Conservation (phyloP, 1,140 invertebrate species). For the Sinella curviseta region DNA sequence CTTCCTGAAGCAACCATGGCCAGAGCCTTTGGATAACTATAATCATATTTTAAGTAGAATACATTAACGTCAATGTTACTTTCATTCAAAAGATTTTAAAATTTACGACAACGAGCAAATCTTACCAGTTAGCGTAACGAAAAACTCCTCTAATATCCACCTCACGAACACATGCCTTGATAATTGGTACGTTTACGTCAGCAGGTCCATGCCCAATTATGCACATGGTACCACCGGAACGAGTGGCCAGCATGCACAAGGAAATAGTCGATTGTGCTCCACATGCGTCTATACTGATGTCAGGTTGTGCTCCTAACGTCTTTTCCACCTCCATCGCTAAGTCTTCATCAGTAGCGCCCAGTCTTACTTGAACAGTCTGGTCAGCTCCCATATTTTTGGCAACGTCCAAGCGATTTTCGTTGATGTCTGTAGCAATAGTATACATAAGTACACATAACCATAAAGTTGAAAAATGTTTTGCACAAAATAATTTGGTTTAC, state of each 20-base stretch:
- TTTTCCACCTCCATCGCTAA: constrained; percentile 65
- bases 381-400: constrained; percentile 84
- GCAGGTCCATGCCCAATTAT: constrained; percentile 81
- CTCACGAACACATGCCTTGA: constrained; percentile 76
- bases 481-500: neutral
- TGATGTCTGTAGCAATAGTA: constrained; percentile 73
- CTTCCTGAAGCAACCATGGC: constrained; percentile 78
- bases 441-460: no score
- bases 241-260: constrained; percentile 75
- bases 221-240: constrained; percentile 76
- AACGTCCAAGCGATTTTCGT: constrained; percentile 71
- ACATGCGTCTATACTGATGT: constrained; percentile 82
- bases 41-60: constrained; percentile 53
- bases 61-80: constrained; percentile 56
- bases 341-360: constrained; percentile 57
- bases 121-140: constrained; percentile 85
- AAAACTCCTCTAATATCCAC: constrained; percentile 90
- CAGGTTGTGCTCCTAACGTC: constrained; percentile 68
- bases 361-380: constrained; percentile 58
- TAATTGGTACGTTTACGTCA: constrained; percentile 77
- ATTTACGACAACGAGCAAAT: constrained; percentile 52
- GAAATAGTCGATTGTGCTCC: constrained; percentile 76
- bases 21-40: constrained; percentile 80
- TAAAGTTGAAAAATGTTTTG: no score
- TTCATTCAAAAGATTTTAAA: constrained; percentile 59